These are phyloP conservation scores for Oopsacas minuta DNA, from an alignment of 37 sponge, comb jelly and placozoan species.

Conservation along the genomic window DNA sequence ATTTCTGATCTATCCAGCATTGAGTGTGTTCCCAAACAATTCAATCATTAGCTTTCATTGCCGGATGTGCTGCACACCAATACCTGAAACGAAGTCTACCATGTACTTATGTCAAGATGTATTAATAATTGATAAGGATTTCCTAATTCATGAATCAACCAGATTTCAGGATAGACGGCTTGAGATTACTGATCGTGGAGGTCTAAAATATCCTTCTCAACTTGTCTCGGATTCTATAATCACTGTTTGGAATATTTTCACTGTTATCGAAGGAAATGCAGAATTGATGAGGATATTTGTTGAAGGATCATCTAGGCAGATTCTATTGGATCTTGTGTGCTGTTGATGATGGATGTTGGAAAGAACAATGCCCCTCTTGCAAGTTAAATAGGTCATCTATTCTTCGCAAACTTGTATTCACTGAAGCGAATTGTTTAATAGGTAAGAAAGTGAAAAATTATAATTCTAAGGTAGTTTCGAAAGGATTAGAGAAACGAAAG, in stretches of 20 bases:
- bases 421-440: background rate
- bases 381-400: background rate
- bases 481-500: background rate
- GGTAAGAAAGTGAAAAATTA: background rate
- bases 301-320: background rate
- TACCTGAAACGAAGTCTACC: background rate
- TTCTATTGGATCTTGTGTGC: background rate
- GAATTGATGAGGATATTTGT: background rate
- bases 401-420: background rate
- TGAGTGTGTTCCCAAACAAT: background rate
- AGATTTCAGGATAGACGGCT: no score
- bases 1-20: constrained; percentile 1
- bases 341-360: background rate
- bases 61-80: background rate
- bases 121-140: background rate
- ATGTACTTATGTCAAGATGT: background rate
- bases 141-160: background rate
- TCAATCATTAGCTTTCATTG: background rate
- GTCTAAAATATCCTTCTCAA: background rate
- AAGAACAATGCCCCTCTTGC: background rate
- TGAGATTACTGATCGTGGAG: background rate
- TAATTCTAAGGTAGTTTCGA: background rate
- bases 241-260: background rate
- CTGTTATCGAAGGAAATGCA: background rate
- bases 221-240: background rate